These are phyloP conservation scores for Antechinus flavipes DNA, from an alignment of 2,113 vertebrate species.

Conservation along the genomic window DNA sequence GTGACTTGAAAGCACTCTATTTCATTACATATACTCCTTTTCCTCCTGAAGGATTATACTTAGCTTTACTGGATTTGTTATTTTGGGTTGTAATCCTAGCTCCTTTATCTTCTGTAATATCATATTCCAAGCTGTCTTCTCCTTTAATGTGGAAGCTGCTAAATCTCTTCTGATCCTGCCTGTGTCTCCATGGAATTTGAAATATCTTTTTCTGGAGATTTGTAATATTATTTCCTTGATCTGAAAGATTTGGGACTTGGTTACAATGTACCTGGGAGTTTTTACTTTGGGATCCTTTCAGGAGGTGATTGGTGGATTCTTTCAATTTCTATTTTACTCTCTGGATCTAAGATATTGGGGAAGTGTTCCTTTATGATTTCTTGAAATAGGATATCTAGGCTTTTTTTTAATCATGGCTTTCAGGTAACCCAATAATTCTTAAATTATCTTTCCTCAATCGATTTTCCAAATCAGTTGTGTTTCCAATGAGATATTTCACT, in stretches of 20 bases:
- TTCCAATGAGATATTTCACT: background rate
- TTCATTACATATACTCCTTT: background rate
- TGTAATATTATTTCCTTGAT: too few relatives aligned
- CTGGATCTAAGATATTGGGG: background rate
- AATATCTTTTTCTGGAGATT: too few relatives aligned
- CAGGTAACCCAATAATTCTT: background rate
- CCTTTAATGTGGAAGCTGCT: background rate
- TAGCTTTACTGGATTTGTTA: background rate
- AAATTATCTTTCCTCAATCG: background rate
- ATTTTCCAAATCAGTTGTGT: background rate
- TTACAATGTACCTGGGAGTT: too few relatives aligned
- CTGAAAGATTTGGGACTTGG: too few relatives aligned
- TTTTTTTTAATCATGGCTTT: background rate
- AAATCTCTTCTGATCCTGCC: background rate
- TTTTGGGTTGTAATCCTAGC: background rate
- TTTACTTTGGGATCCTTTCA: too few relatives aligned
- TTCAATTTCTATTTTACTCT: background rate
- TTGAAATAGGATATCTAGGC: background rate
- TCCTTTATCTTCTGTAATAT: background rate
- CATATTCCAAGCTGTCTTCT: background rate
- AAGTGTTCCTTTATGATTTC: background rate
- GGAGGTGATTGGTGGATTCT: background rate
- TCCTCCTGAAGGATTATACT: background rate
- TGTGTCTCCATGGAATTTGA: background rate
- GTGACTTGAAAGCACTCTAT: too few relatives aligned